Base-by-base conservation (phyloP, 2,888 invertebrate species). In the Aleiodes alternator region DNA sequence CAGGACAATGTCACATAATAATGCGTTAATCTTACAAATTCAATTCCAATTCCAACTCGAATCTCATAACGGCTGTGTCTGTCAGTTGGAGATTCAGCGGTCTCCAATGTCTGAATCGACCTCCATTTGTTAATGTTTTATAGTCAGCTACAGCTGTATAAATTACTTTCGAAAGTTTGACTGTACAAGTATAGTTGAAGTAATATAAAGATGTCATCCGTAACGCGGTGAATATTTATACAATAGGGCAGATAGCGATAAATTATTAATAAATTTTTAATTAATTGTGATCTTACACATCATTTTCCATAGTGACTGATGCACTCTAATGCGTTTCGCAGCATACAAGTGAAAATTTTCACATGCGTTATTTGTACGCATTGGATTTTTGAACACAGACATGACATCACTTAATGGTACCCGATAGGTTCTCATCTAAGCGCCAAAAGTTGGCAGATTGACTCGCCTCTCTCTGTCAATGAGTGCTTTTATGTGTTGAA, bases 301-400 rank as follows among this genome's bases (percentile, higher is more conserved):
- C 69, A 69, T 69, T 31, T 55, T 69, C 69, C 69, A 69, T 56
- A 69, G 50, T 23, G 55, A 53, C 48, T 69, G 69, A 57, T 69
- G 69, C 4, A 69, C 69, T 16, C 56, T 55, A 69, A 69, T 48
- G 34, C 69, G 56, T 69, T 55, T n/a, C n/a, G n/a, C n/a, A n/a
- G n/a, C n/a, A n/a, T n/a, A n/a, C n/a, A n/a, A n/a, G n/a, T n/a
- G n/a, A n/a, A n/a, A n/a, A n/a, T n/a, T 43, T 55, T 51, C 69
- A 53, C 72, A 72, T 48, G 72, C 29, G 51, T 72, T 72, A 31
- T 72, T 72, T 23, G 72, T 72, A 50, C 72, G 72, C 34, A 72
- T 64, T 64, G 72, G 61, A 55, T 72, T 72, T 43, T 51, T 61
- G 64, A 50, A 57, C 31, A 57, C 57, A 8, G 57, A 57, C 57